Evolutionary conservation across 2,797 vertebrate genomes (phyloP).

Genomic region (Malurus splendens): DNA sequence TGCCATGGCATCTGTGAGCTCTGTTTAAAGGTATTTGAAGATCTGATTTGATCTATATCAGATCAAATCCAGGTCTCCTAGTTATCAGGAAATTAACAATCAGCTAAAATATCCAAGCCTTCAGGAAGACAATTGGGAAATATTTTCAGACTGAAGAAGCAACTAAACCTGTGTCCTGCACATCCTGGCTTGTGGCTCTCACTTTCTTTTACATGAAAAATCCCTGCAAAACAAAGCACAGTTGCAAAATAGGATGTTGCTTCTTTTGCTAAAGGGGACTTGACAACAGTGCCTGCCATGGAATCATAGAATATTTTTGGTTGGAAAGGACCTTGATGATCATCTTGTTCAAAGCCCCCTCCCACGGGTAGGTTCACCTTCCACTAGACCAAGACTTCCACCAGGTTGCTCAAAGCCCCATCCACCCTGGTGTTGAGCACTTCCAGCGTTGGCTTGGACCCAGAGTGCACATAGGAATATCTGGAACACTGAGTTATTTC

Average conservation of each 20-base stretch:
- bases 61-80: neutral
- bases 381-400: too few relatives aligned
- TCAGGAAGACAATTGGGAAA: neutral
- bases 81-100: neutral
- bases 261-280: neutral
- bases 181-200: neutral
- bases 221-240: neutral
- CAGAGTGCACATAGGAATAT: neutral
- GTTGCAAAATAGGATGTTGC: neutral
- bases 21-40: neutral
- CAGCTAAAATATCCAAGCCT: neutral
- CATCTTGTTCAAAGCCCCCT: rapidly evolving
- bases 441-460: neutral
- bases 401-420: neutral
- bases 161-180: neutral
- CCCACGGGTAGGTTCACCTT: neutral
- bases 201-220: neutral
- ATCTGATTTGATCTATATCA: neutral
- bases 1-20: neutral
- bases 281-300: neutral
- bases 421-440: neutral
- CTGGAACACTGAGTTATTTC: neutral
- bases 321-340: neutral
- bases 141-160: neutral
- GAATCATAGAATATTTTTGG: neutral